Evolutionary conservation across 2,797 vertebrate species (phyloP).

Genomic region (Sebastes taczanowskii): DNA sequence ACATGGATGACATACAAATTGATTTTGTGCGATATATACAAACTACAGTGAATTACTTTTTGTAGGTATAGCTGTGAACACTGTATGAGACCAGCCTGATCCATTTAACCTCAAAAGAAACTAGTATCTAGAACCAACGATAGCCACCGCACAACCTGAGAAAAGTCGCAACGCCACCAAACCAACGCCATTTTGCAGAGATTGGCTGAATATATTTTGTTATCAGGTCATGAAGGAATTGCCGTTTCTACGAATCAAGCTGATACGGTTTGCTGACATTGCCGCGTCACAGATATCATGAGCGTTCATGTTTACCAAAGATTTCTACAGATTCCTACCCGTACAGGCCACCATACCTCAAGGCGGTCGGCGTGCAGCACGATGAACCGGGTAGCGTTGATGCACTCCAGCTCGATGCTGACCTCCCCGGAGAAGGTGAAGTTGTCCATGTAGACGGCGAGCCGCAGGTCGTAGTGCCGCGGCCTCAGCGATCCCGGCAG

Average conservation of each 20-base stretch:
- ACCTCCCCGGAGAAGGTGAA: constrained; percentile 96
- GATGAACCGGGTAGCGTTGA: constrained; percentile 90
- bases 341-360: constrained; percentile 70
- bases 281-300: neutral
- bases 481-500: constrained; percentile 88
- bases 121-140: neutral
- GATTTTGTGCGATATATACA: too few species aligned
- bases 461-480: constrained; percentile 92
- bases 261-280: too few species aligned
- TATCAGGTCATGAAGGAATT: neutral
- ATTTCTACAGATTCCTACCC: neutral
- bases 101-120: neutral
- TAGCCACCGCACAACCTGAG: neutral
- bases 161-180: neutral
- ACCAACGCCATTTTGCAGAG: neutral
- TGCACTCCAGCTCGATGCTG: constrained; percentile 92
- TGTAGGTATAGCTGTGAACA: too few species aligned
- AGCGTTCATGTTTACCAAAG: neutral
- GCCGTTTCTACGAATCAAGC: neutral
- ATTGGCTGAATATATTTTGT: neutral
- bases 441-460: constrained; percentile 94
- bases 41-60: too few species aligned
- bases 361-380: constrained; percentile 92
- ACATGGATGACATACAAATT: too few species aligned
- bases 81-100: too few species aligned